These are phyloP conservation scores for Cephonodes hylas DNA, from an alignment of 2,888 invertebrate species.

Conservation along the genomic window DNA sequence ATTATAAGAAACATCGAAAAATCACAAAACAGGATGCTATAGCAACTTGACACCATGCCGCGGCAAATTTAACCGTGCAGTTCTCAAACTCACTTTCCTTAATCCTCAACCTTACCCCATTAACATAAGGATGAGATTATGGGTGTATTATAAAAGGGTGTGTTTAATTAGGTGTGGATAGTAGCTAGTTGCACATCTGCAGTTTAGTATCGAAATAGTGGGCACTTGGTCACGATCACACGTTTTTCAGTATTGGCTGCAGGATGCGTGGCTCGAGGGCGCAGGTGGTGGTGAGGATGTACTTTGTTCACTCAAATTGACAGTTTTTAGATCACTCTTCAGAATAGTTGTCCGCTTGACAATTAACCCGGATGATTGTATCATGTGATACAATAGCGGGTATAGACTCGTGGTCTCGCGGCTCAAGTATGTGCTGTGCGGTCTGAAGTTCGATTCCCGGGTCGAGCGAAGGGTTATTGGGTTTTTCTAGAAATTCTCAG, in stretches of 20 bases:
- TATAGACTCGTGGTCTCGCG: too few relatives aligned
- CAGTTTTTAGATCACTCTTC: neutral
- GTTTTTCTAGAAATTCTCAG: too few relatives aligned
- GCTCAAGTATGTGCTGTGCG: too few relatives aligned
- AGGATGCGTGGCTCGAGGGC: slow-evolving; percentile 28
- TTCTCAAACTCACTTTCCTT: neutral
- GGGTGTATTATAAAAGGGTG: neutral
- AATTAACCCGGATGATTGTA: neutral
- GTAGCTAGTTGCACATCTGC: neutral
- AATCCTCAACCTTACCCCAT: neutral
- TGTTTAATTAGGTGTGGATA: neutral
- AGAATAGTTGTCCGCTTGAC: neutral
- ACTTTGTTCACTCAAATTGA: neutral
- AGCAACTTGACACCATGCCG: slow-evolving; percentile 30
- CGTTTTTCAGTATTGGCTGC: slow-evolving; percentile 23
- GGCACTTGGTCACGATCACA: slow-evolving; percentile 23
- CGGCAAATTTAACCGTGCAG: neutral
- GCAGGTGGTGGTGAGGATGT: slow-evolving; percentile 24
- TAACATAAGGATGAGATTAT: neutral
- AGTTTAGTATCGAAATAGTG: neutral
- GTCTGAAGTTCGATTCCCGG: too few relatives aligned
- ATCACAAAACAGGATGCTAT: slow-evolving; percentile 28
- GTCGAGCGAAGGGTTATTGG: too few relatives aligned
- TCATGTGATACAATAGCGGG: too few relatives aligned
- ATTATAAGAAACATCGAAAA: slow-evolving; percentile 11